Evolutionary conservation across 2,797 vertebrate species (phyloP).

Genomic region (Eutrigla gurnardus): DNA sequence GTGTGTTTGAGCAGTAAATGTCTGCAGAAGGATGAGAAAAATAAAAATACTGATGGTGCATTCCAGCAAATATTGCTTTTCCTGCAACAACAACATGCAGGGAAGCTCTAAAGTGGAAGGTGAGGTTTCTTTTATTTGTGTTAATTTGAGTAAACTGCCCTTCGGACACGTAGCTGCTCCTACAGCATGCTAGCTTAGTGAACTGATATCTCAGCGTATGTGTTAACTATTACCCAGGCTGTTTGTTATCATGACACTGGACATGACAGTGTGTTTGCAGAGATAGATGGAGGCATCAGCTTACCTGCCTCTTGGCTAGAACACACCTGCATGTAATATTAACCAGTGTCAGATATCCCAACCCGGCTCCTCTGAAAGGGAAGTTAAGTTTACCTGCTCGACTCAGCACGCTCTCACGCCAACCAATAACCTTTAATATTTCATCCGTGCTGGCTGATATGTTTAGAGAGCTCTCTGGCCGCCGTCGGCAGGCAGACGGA

Average conservation of each 20-base stretch:
- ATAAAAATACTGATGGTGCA: neutral
- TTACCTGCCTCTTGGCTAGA: constrained; percentile 63
- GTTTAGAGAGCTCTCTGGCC: constrained; percentile 79
- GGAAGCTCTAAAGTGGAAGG: neutral
- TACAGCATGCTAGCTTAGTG: too few relatives aligned
- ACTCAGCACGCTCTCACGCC: constrained; percentile 77
- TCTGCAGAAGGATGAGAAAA: neutral
- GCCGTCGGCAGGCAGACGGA: constrained; percentile 27
- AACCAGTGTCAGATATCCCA: constrained; percentile 83
- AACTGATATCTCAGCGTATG: too few relatives aligned
- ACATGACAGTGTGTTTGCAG: neutral
- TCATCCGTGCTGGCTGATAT: constrained; percentile 82
- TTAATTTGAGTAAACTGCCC: too few relatives aligned
- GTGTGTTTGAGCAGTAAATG: neutral
- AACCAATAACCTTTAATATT: constrained; percentile 88
- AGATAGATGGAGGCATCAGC: neutral
- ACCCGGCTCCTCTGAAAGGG: constrained; percentile 70
- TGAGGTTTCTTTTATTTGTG: neutral
- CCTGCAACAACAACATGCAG: neutral
- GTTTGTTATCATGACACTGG: neutral
- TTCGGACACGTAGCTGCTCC: too few relatives aligned
- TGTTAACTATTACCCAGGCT: neutral
- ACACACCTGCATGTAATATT: constrained; percentile 78
- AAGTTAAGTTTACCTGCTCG: constrained; percentile 74
- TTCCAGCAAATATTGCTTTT: neutral